A percentile compares a stretch with the other conserved stretches of the same genome.
Evolutionary conservation across 2,888 invertebrate genomes (phyloP).

Genomic region (Dusona sp.): DNA sequence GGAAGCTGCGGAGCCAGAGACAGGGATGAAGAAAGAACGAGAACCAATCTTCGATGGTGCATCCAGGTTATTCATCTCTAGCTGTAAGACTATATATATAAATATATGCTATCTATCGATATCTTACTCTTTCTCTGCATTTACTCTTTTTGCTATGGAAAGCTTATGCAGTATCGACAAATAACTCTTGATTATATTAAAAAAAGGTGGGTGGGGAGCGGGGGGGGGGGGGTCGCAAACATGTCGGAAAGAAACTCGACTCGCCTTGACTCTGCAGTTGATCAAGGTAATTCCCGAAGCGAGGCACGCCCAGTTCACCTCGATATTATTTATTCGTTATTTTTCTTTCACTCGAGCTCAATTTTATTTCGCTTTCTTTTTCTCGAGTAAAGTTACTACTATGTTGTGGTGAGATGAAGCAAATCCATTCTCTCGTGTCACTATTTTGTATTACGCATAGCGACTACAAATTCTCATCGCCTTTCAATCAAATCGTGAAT

Average conservation of each 20-base stretch:
- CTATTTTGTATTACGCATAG: neutral
- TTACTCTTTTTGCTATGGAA: constrained; percentile 39
- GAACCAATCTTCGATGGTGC: constrained; percentile 57
- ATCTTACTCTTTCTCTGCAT: neutral
- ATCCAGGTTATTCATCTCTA: constrained; percentile 42
- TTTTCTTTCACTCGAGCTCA: constrained; percentile 15
- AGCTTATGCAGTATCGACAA: constrained; percentile 57
- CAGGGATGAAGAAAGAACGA: constrained; percentile 18
- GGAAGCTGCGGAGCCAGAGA: constrained; percentile 32
- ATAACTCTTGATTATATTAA: constrained; percentile 67
- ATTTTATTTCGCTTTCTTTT: neutral
- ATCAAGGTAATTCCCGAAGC: constrained; percentile 66
- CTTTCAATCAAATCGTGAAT: neutral
- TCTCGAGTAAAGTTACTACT: neutral
- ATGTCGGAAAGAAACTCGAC: constrained; percentile 17
- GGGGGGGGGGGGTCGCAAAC: neutral
- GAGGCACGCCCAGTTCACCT: constrained; percentile 36
- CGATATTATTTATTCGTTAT: constrained; percentile 54
- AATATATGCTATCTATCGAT: neutral
- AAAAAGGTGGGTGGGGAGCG: neutral
- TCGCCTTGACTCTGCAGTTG: constrained; percentile 39
- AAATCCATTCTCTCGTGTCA: neutral
- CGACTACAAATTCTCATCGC: neutral
- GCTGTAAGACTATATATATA: constrained; percentile 3
- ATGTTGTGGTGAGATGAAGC: neutral